These are phyloP conservation scores for Drosophila subsilvestris DNA, from an alignment of 2,888 invertebrate genomes.

Conservation along the genomic window DNA sequence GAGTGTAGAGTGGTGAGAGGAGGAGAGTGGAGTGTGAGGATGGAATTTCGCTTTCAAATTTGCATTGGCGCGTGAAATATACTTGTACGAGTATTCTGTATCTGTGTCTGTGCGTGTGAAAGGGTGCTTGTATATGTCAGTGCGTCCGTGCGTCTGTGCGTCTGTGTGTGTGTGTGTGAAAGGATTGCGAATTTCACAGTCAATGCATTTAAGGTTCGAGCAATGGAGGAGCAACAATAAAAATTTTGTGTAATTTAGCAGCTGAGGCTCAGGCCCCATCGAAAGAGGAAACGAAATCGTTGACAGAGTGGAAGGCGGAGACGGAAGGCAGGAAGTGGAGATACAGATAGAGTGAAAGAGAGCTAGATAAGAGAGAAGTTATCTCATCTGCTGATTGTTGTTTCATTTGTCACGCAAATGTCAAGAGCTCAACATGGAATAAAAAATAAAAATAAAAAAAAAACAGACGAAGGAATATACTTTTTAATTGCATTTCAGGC, in stretches of 20 bases:
- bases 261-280: conserved; percentile 22
- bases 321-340: background rate
- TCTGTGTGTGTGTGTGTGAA: conserved; percentile 46
- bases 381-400: conserved; percentile 62
- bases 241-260: conserved; percentile 54
- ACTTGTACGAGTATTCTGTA: conserved; percentile 39
- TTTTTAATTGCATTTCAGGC: conserved; percentile 76
- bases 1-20: background rate
- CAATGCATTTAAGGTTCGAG: conserved; percentile 58
- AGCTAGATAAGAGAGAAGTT: conserved; percentile 24
- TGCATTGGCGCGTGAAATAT: conserved; percentile 75
- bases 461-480: conserved; percentile 6
- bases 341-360: background rate
- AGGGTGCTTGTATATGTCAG: background rate
- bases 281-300: conserved; percentile 10
- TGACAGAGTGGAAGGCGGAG: background rate
- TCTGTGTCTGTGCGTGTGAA: conserved; percentile 3
- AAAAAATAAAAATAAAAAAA: conserved; percentile 3
- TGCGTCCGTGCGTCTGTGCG: conserved; percentile 19
- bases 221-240: conserved; percentile 36
- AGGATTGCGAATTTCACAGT: conserved; percentile 67
- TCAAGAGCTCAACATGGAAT: conserved; percentile 69
- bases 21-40: conserved; percentile 17
- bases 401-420: conserved; percentile 72
- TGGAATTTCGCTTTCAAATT: conserved; percentile 77